Percentiles rank a stretch among this genome's conserved stretches.
These are phyloP conservation scores for Iselma pallidipennis DNA, from an alignment of 2,888 invertebrate genomes.

Conservation along the genomic window DNA sequence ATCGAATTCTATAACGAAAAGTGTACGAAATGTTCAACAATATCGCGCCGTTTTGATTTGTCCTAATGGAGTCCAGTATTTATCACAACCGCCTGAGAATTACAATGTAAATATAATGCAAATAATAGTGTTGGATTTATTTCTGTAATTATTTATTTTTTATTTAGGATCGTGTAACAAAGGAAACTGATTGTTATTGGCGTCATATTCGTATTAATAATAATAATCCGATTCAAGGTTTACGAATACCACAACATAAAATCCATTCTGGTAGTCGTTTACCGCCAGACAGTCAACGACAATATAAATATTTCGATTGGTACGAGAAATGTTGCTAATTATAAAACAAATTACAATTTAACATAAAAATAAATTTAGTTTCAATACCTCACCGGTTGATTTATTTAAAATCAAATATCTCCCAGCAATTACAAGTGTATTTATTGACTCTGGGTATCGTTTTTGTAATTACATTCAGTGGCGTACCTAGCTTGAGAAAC, in stretches of 20 bases:
- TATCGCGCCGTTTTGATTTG: slow-evolving; percentile 50
- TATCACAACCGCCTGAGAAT: slow-evolving; percentile 41
- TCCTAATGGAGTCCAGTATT: slow-evolving; percentile 50
- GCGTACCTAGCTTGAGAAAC: too few species aligned
- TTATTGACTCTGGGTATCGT: too few species aligned
- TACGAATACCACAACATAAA: slow-evolving; percentile 31
- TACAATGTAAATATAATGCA: slow-evolving; percentile 40
- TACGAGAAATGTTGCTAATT: slow-evolving; percentile 30
- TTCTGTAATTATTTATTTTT: not conserved
- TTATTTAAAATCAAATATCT: too few species aligned
- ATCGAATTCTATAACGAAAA: slow-evolving; percentile 10
- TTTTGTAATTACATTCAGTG: too few species aligned
- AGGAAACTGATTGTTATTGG: slow-evolving; percentile 49
- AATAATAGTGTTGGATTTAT: not conserved
- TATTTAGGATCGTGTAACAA: slow-evolving; percentile 22
- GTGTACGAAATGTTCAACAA: slow-evolving; percentile 25
- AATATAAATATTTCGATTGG: slow-evolving; percentile 30
- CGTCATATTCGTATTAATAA: slow-evolving; percentile 43
- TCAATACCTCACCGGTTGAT: too few species aligned
- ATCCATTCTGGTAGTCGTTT: slow-evolving; percentile 37
- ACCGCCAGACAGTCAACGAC: slow-evolving; percentile 27
- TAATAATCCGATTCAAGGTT: slow-evolving; percentile 36
- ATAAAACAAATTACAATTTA: too few species aligned
- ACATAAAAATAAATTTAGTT: too few species aligned
- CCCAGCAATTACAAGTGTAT: too few species aligned